Conservation (phyloP, 2,797 vertebrate genomes). For the Chaenodraco wilsoni region DNA sequence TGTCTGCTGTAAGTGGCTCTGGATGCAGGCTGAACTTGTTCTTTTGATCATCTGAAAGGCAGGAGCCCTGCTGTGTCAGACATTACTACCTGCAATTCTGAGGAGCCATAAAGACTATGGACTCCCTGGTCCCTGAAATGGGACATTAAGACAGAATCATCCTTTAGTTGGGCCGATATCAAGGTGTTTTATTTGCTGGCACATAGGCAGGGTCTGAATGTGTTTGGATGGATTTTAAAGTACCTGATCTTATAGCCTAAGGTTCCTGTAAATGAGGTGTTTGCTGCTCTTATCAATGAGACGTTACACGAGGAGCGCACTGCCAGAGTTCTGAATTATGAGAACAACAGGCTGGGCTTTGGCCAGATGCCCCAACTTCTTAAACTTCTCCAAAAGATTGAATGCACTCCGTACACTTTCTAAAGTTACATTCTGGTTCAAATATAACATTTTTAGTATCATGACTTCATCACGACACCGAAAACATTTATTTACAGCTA, state of each 20-base stretch:
- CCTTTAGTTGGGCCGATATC: slow-evolving; percentile 82
- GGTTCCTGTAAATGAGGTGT: slow-evolving; percentile 82
- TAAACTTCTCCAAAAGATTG: slow-evolving; percentile 31
- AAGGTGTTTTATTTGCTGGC: slow-evolving; percentile 78
- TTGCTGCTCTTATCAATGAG: slow-evolving; percentile 82
- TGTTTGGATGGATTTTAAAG: slow-evolving; percentile 81
- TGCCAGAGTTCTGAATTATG: slow-evolving; percentile 42
- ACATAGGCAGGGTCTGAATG: slow-evolving; percentile 72
- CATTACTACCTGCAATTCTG: slow-evolving; percentile 80
- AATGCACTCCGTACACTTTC: slow-evolving; percentile 2
- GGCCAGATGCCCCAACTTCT: slow-evolving; percentile 38
- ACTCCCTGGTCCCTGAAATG: slow-evolving; percentile 84
- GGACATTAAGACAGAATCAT: slow-evolving; percentile 88
- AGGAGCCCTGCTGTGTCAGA: slow-evolving; percentile 76
- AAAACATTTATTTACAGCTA: not conserved
- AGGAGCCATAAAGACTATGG: slow-evolving; percentile 75
- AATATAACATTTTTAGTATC: not conserved
- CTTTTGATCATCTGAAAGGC: slow-evolving; percentile 79
- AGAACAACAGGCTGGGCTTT: slow-evolving; percentile 53
- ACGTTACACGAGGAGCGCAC: slow-evolving; percentile 77
- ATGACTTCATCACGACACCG: not conserved
- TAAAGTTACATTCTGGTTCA: not conserved
- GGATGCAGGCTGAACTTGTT: slow-evolving; percentile 74
- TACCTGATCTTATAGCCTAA: slow-evolving; percentile 80
- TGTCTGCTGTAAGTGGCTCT: slow-evolving; percentile 75